Evolutionary conservation across 2,113 vertebrate genomes (phyloP), one percentile per base, ranked within the genome.

Genomic region (Triplophysa siluroides): DNA sequence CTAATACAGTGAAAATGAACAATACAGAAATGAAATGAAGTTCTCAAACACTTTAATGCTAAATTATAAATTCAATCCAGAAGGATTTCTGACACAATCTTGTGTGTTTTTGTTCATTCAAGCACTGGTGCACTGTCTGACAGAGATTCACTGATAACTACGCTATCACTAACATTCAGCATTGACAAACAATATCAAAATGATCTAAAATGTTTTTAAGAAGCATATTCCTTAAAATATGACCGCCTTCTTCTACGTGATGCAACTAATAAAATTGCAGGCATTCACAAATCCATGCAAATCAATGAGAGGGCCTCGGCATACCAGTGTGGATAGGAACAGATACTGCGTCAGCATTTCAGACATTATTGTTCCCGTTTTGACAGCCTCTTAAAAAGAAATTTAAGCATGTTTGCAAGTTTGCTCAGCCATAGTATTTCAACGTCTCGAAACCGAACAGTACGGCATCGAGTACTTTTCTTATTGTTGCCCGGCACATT

Each of bases 401-500:
- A 75, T 63, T 19, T 73, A 61, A 43, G 71, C 23, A 76, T 1
- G 58, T n/a, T 63, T 75, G 58, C 43, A 50, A 65, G 72, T 52
- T 64, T 77, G 47, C 65, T 50, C 45, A 52, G 74, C 50, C 61
- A 77, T 63, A 4, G 64, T 64, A 47, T 65, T 77, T 18, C 58
- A 63, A 9, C 16, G 74, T 65, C 74, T 77, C 60, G 1, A 50
- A 54, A 50, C 41, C 21, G 3, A 76, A 50, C 74, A 10, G 10
- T 33, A 77, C 26, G 8, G 26, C 61, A 33, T 21, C 21, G 43
- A 77, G 19, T 54, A 43, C 33, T 47, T 77, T 29, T 76, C 65
- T 45, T 79, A 23, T 64, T 76, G 80, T 72, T 50, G 71, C 70
- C 72, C 77, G 62, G 80, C 58, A 58, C 71, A 47, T 38, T 54